Conservation (phyloP, 2,797 vertebrate species). For the Sebastes goodei region DNA sequence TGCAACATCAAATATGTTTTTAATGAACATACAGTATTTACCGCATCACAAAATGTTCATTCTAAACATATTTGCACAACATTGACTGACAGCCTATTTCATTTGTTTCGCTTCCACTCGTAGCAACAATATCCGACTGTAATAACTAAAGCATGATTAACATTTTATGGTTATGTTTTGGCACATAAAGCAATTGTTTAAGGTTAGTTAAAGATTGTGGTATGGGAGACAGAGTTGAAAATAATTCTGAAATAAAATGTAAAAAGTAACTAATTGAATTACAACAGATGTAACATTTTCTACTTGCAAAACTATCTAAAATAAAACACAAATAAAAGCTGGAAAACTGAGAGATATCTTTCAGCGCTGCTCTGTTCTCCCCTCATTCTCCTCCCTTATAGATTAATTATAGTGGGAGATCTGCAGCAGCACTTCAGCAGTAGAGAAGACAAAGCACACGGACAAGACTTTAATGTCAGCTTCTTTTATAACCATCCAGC, state of each 20-base stretch:
- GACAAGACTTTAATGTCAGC: conserved; percentile 18
- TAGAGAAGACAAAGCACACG: conserved; percentile 2
- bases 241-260: not conserved
- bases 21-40: not conserved
- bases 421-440: conserved; percentile 18
- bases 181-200: not conserved
- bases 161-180: not conserved
- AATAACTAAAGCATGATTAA: not conserved
- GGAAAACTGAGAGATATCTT: not conserved
- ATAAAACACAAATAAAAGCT: not conserved
- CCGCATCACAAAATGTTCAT: not conserved
- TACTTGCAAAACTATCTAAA: not conserved
- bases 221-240: not conserved
- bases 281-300: not conserved
- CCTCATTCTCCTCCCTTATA: not conserved
- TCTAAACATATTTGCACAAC: not conserved
- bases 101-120: not conserved
- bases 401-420: conserved; percentile 31
- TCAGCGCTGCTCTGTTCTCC: not conserved
- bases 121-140: not conserved
- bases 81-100: not conserved
- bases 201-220: not conserved
- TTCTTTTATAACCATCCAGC: conserved; percentile 36
- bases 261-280: not conserved
- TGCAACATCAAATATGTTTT: not conserved